phyloP scores from a whole-genome alignment of 2,797 vertebrate genomes.

The Mionectes olivaceus region DNA sequence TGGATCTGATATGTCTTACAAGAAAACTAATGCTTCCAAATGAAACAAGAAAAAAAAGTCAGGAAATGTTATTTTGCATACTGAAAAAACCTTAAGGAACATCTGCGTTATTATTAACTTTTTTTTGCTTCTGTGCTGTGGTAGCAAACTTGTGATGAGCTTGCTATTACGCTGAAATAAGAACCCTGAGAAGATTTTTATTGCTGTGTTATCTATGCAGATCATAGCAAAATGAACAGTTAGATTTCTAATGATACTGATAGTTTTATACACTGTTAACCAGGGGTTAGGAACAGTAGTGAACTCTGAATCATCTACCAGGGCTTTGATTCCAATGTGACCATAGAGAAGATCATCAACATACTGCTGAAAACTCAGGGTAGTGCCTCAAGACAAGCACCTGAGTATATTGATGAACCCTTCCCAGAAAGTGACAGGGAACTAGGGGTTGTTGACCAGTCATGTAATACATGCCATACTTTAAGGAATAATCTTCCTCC shows the following conservation, averaged over 20 bases:
- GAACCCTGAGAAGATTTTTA: not conserved
- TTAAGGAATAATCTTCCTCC: not conserved
- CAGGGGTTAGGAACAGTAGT: not conserved
- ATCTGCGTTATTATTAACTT: not conserved
- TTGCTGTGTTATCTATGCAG: not conserved
- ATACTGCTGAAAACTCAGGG: not conserved
- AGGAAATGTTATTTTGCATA: not conserved
- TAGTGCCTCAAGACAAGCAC: not conserved
- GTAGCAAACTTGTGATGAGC: not conserved
- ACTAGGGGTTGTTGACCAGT: not conserved
- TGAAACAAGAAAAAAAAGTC: not conserved
- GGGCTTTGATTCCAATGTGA: not conserved
- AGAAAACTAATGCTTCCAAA: not conserved
- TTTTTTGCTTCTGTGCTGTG: not conserved
- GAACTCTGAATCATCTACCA: not conserved
- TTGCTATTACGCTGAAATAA: not conserved
- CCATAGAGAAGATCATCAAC: not conserved
- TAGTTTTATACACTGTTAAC: not conserved
- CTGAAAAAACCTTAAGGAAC: accelerated
- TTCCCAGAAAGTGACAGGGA: not conserved
- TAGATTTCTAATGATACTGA: not conserved
- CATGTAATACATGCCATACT: not conserved
- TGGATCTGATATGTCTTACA: not conserved
- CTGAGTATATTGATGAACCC: not conserved
- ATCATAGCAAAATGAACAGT: not conserved